phyloP scores from a whole-genome alignment of 2,797 vertebrate genomes.

The Nannoperca australis region DNA sequence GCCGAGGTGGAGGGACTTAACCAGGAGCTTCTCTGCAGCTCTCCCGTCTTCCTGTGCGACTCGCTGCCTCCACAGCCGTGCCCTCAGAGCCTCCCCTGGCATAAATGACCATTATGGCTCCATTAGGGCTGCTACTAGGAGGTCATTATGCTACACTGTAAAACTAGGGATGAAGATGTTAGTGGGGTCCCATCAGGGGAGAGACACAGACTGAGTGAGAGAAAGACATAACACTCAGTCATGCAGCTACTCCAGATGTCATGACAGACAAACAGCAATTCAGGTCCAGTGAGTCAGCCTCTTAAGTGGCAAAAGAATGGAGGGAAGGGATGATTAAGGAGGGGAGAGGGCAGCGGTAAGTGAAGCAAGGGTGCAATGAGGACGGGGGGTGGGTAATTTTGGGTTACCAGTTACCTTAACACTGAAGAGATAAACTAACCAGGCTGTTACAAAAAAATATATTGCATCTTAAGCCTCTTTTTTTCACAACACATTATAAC shows the following conservation, averaged over 20 bases:
- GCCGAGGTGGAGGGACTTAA: constrained; percentile 56
- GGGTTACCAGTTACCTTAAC: constrained; percentile 48
- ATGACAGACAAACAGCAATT: constrained; percentile 80
- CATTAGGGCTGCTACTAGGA: constrained; percentile 81
- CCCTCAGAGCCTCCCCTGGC: constrained; percentile 79
- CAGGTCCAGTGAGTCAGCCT: constrained; percentile 73
- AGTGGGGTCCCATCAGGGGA: constrained; percentile 75
- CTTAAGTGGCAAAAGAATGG: constrained; percentile 70
- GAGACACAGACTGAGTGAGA: constrained; percentile 72
- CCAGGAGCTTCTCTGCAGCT: constrained; percentile 55
- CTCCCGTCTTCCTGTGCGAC: constrained; percentile 67
- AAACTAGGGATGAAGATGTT: constrained; percentile 81
- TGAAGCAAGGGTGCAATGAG: constrained; percentile 54
- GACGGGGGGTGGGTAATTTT: constrained; percentile 47
- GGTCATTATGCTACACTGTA: constrained; percentile 81
- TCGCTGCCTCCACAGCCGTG: constrained; percentile 73
- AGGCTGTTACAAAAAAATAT: constrained; percentile 12
- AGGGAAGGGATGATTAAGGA: constrained; percentile 68
- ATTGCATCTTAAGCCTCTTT: constrained; percentile 12
- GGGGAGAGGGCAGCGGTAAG: constrained; percentile 58
- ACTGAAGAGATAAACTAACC: constrained; percentile 13
- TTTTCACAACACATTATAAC: constrained; percentile 1
- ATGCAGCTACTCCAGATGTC: constrained; percentile 79
- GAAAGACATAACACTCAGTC: constrained; percentile 78
- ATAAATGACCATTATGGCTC: constrained; percentile 86